Base-by-base conservation (phyloP, 2,113 vertebrate species). In the Scomber japonicus region DNA sequence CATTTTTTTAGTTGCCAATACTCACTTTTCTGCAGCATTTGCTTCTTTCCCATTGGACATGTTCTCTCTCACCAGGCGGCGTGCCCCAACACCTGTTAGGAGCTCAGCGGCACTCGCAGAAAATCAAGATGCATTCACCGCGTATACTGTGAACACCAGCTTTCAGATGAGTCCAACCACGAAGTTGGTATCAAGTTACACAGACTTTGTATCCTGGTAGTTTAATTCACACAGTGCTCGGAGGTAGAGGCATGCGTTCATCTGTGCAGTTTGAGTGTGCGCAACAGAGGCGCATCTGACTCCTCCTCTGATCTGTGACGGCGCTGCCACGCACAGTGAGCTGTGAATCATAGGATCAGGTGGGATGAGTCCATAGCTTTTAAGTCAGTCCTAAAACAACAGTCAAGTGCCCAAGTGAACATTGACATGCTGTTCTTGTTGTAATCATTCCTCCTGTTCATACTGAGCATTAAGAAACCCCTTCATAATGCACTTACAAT, bases 11-110 rank as follows among this genome's bases (percentile, higher is more conserved):
- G 62, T 71, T 11, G 19, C 4, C 4, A 53, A 11, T 55, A 94
- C 95, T 95, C 82, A 95, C 95, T 78, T 90, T 8, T 71, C 63
- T 3, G 87, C 82, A 65, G 81, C 87, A 91, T 75, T 81, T 78
- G 91, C 86, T 55, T 85, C 81, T 88, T 93, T 95, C 90, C 90
- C 92, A 91, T 87, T 92, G 88, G 93, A 94, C 93, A 95, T 95
- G 88, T 78, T 90, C 48, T 35, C 80, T 79, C 56, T 67, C 66
- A 48, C 35, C 57, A 67, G 66, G 76, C 84, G 17, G 62, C 67
- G 73, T 73, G 74, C 71, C 67, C 67, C 61, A 56, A 75, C 92
- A 91, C 91, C 89, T 90, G 89, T 73, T 70, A 30, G 79, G 12
- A 65, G 71, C 62, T 78, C 72, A 13, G 63, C 53, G 9, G 31